A percentile compares a stretch with the other conserved stretches of the same genome.
Conservation (phyloP, 2,888 invertebrate species). For the Protophormia terraenovae region DNA sequence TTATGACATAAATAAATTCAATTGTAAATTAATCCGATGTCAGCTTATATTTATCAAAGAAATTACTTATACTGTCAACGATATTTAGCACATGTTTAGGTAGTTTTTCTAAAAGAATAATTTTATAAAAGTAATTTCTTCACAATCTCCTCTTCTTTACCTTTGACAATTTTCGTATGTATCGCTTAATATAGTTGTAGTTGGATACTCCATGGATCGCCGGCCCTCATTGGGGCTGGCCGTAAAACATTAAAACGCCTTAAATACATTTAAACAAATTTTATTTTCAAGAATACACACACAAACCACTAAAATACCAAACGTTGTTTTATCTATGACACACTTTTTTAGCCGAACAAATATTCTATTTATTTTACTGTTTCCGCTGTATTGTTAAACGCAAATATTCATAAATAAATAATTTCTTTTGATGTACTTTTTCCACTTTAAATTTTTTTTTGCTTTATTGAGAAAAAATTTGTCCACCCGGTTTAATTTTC, state of each 20-base stretch:
- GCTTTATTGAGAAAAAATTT: neutral
- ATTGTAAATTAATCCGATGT: too few species aligned
- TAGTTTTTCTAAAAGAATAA: too few species aligned
- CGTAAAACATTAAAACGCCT: conserved; percentile 77
- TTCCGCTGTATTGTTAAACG: conserved; percentile 14
- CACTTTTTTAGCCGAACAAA: neutral
- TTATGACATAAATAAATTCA: too few species aligned
- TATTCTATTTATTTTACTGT: conserved; percentile 16
- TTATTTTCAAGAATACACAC: conserved; percentile 70
- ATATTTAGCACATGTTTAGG: too few species aligned
- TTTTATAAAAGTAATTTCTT: too few species aligned
- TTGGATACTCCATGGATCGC: conserved; percentile 82
- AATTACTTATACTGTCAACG: too few species aligned
- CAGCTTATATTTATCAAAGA: too few species aligned
- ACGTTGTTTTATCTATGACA: neutral
- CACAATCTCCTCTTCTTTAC: neutral
- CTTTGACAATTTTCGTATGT: conserved; percentile 22
- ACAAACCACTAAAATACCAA: neutral
- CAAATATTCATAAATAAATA: neutral
- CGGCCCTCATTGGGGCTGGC: conserved; percentile 82
- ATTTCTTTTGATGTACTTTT: neutral
- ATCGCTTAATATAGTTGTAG: conserved; percentile 77
- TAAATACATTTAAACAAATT: conserved; percentile 81
- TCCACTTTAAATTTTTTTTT: neutral
- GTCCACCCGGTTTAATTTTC: conserved; percentile 51